Evolutionary conservation across 2,888 invertebrate species (phyloP).

Genomic region (Hypena proboscidalis): DNA sequence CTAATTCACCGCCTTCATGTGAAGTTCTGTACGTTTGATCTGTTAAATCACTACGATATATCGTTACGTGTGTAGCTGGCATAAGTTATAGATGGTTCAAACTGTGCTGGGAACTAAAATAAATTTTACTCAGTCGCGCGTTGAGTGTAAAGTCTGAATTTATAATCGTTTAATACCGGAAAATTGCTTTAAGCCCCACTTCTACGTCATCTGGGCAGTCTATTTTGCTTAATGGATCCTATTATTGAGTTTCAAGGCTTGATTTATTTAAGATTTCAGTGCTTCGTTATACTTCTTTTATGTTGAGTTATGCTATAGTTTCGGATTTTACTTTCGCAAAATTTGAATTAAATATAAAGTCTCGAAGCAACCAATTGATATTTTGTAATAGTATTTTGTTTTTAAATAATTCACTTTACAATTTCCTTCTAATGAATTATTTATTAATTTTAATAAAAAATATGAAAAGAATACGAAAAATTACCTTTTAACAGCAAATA

Average conservation of each 20-base stretch:
- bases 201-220: slow-evolving; percentile 19
- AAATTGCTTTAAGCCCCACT: slow-evolving; percentile 32
- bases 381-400: too few species aligned
- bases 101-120: slow-evolving; percentile 29
- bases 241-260: slow-evolving; percentile 19
- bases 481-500: neutral
- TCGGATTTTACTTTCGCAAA: too few species aligned
- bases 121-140: slow-evolving; percentile 29
- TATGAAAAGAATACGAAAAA: neutral
- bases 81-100: slow-evolving; percentile 29
- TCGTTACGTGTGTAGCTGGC: too few species aligned
- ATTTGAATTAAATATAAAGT: too few species aligned
- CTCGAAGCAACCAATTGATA: too few species aligned
- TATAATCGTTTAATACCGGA: slow-evolving; percentile 37
- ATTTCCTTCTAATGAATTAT: neutral
- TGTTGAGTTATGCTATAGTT: too few species aligned
- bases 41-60: too few species aligned
- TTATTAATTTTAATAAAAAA: neutral
- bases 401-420: too few species aligned
- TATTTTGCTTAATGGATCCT: slow-evolving; percentile 28
- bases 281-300: neutral
- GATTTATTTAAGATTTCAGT: slow-evolving; percentile 7
- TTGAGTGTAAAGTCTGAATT: slow-evolving; percentile 33
- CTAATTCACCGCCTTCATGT: too few species aligned
- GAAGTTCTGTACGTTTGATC: too few species aligned